Conservation (phyloP, 2,113 vertebrate species). For the Paramormyrops kingsleyae region DNA sequence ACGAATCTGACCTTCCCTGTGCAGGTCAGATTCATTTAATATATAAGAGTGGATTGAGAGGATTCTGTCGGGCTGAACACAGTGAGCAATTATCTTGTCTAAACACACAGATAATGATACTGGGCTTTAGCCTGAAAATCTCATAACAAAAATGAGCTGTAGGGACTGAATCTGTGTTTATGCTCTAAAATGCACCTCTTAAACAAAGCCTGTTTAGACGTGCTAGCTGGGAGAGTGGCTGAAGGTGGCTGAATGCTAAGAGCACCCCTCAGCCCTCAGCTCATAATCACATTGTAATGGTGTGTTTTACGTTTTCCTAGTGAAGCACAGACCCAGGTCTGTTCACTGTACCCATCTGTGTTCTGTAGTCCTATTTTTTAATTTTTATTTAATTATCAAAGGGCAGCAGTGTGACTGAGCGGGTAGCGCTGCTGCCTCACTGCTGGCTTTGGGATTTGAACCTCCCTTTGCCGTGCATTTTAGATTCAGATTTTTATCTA, state of each 20-base stretch:
- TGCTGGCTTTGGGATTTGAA: neutral
- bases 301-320: neutral
- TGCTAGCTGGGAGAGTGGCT: neutral
- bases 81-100: slow-evolving; percentile 32
- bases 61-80: slow-evolving; percentile 33
- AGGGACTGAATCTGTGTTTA: slow-evolving; percentile 17
- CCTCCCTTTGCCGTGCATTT: neutral
- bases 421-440: neutral
- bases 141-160: slow-evolving; percentile 27
- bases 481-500: neutral
- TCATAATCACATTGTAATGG: neutral
- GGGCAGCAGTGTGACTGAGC: neutral
- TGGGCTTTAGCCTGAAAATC: slow-evolving; percentile 26
- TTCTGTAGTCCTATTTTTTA: neutral
- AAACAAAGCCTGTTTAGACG: neutral
- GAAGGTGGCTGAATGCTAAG: neutral
- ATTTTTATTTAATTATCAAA: neutral
- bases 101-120: slow-evolving; percentile 30
- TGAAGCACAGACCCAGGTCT: neutral
- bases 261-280: neutral
- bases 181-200: neutral
- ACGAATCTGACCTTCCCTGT: slow-evolving; percentile 10
- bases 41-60: slow-evolving; percentile 24
- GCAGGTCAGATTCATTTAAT: slow-evolving; percentile 18
- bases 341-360: neutral